Evolutionary conservation across 2,113 vertebrate species (phyloP).

Genomic region (Hydrochoerus hydrochaeris): DNA sequence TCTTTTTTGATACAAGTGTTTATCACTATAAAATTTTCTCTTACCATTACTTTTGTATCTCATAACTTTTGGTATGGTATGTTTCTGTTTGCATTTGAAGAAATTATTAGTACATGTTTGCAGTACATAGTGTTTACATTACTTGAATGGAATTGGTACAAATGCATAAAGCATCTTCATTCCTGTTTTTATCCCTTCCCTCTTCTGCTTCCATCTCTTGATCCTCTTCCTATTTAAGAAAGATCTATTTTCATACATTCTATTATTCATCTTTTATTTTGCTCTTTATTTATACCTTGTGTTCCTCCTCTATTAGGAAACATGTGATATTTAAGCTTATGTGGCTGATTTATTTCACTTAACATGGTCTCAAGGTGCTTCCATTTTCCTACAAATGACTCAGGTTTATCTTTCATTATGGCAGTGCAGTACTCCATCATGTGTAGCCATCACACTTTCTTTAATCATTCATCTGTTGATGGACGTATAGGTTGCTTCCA

Average conservation of each 20-base stretch:
- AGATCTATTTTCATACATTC: neutral
- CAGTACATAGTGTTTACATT: neutral
- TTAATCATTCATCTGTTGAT: neutral
- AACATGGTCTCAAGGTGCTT: neutral
- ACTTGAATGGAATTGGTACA: neutral
- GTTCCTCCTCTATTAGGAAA: no score
- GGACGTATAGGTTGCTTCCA: neutral
- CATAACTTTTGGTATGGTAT: neutral
- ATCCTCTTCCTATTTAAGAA: neutral
- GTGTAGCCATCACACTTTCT: neutral
- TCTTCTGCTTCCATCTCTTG: neutral
- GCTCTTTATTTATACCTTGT: neutral
- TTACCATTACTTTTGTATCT: neutral
- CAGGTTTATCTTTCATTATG: neutral
- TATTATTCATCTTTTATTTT: neutral
- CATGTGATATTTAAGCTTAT: neutral
- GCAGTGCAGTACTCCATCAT: neutral
- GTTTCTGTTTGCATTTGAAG: neutral
- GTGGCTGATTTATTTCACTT: neutral
- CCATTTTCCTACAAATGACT: neutral
- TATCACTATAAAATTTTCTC: neutral
- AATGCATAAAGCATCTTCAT: neutral
- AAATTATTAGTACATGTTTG: neutral
- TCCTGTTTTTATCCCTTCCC: neutral
- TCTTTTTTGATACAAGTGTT: neutral